Conservation (phyloP, 2,113 vertebrate species). For the Chroicocephalus ridibundus region DNA sequence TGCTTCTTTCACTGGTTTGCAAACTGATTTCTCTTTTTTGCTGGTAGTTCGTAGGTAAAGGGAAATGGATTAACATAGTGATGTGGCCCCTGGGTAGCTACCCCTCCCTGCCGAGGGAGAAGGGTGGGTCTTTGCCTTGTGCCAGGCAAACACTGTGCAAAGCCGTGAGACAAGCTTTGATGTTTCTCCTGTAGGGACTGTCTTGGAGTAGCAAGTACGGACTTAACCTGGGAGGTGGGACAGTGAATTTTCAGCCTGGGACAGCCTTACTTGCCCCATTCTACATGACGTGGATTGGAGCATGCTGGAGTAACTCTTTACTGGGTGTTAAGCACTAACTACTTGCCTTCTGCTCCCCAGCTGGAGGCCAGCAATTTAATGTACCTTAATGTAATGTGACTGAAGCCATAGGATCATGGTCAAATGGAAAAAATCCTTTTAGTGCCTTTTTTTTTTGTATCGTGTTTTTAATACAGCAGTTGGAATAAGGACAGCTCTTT, state of each 20-base stretch:
- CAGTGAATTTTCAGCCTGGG: background rate
- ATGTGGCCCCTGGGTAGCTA: background rate
- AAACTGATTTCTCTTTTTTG: background rate
- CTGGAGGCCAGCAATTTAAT: background rate
- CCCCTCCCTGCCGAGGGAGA: background rate
- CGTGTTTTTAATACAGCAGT: background rate
- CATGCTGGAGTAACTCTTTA: background rate
- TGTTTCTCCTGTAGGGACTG: background rate
- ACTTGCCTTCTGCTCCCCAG: background rate
- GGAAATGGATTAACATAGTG: background rate
- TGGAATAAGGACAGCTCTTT: background rate
- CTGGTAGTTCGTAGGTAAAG: background rate
- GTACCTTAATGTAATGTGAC: background rate
- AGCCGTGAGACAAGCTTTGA: background rate
- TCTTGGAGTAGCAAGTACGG: background rate
- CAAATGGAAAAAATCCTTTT: background rate
- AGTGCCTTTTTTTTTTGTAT: slow-evolving; percentile 27
- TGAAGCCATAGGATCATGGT: background rate
- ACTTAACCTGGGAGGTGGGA: background rate
- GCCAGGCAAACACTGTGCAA: background rate
- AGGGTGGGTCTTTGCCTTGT: background rate
- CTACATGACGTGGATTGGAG: background rate
- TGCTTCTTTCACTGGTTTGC: background rate
- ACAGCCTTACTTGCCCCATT: background rate
- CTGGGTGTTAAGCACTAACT: slow-evolving; percentile 2